A percentile compares a stretch with the other conserved stretches of the same genome.
Conservation (phyloP, 2,113 vertebrate genomes). For the Vulpes vulpes region DNA sequence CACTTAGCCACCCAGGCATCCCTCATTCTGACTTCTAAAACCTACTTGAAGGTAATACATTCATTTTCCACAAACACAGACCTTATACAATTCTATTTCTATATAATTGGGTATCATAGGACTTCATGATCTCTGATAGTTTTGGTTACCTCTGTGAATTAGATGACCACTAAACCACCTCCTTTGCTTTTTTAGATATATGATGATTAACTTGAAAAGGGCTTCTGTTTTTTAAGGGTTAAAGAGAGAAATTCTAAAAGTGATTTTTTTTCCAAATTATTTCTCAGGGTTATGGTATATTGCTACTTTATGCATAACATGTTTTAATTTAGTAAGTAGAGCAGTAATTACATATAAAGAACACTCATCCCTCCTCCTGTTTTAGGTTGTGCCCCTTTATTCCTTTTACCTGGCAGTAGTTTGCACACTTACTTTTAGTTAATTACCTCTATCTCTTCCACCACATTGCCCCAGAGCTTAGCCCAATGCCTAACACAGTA, state of each 20-base stretch:
- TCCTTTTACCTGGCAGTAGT: background rate
- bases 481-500: background rate
- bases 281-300: background rate
- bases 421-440: background rate
- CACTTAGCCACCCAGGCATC: no score
- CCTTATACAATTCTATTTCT: background rate
- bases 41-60: background rate
- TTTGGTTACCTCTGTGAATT: background rate
- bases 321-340: background rate
- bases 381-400: background rate
- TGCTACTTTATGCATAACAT: background rate
- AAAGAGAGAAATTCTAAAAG: background rate
- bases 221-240: background rate
- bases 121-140: background rate
- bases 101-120: background rate
- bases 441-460: background rate
- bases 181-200: constrained; percentile 49
- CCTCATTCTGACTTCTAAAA: constrained; percentile 43
- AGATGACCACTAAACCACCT: background rate
- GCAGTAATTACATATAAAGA: background rate
- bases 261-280: background rate
- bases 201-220: constrained; percentile 28
- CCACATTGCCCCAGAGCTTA: background rate
- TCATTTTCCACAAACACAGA: constrained; percentile 16
- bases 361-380: background rate